Percentiles rank a stretch among this genome's conserved stretches.
Conservation (phyloP, 1,140 invertebrate species). For the Saccostrea echinata region DNA sequence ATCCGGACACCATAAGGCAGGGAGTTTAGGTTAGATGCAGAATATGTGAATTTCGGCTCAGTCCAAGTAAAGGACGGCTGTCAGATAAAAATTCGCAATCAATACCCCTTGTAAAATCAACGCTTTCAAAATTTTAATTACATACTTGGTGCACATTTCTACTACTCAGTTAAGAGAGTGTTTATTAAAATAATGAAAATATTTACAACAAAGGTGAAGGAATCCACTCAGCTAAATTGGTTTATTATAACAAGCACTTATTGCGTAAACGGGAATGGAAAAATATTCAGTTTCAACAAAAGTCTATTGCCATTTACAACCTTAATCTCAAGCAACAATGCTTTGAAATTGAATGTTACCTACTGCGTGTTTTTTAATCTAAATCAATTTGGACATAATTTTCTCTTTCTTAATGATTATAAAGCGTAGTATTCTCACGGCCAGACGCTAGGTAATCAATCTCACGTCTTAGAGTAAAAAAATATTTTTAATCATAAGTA, state of each 20-base stretch:
- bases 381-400: not conserved
- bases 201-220: constrained; percentile 4
- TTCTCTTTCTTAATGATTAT: not conserved
- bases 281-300: too few relatives aligned
- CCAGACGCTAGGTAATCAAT: not conserved
- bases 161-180: not conserved
- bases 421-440: not conserved
- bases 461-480: not conserved
- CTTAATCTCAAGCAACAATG: not conserved
- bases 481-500: constrained; percentile 2
- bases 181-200: not conserved
- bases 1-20: too few relatives aligned
- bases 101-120: too few relatives aligned
- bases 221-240: not conserved
- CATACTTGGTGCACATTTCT: not conserved
- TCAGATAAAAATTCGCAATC: too few relatives aligned
- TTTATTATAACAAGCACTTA: not conserved
- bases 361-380: constrained; percentile 1
- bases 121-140: not conserved
- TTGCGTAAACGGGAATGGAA: not conserved
- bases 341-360: not conserved
- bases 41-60: too few relatives aligned
- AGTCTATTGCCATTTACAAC: not conserved
- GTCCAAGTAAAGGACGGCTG: too few relatives aligned
- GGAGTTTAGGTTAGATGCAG: too few relatives aligned